Percentiles rank a stretch among this genome's conserved stretches.
These are phyloP conservation scores for Naja naja DNA, from an alignment of 2,113 vertebrate species.

Conservation along the genomic window DNA sequence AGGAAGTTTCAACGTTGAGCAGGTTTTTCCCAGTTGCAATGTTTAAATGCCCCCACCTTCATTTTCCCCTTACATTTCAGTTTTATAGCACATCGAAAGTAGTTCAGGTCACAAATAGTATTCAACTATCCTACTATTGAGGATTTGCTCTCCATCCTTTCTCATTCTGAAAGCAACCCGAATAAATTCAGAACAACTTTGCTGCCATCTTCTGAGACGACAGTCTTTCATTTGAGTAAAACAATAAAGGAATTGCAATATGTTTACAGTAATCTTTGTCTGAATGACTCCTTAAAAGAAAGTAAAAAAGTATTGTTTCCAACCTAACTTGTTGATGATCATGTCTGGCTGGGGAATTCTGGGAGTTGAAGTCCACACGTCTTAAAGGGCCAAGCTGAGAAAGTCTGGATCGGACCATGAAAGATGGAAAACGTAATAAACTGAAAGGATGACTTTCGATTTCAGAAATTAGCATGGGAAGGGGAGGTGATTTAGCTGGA, in stretches of 20 bases:
- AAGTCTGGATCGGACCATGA: neutral
- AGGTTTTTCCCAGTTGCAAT: neutral
- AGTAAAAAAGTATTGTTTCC: neutral
- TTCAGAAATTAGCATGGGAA: neutral
- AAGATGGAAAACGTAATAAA: neutral
- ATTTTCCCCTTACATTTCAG: neutral
- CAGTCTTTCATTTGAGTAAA: neutral
- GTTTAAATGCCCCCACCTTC: neutral
- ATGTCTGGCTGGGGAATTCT: neutral
- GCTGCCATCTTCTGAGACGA: too few species aligned
- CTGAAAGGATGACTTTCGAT: constrained; percentile 28
- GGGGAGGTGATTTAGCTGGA: neutral
- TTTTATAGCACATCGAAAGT: neutral
- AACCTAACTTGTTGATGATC: neutral
- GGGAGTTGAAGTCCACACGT: neutral
- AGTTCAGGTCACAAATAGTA: neutral
- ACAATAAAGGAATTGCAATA: neutral
- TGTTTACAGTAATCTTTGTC: neutral
- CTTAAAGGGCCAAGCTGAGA: neutral
- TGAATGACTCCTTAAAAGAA: neutral
- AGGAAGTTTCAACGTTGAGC: neutral
- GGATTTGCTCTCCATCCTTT: neutral
- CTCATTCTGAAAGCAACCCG: neutral
- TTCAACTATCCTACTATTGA: too few species aligned
- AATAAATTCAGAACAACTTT: neutral